Evolutionary conservation across 37 sponge, comb jelly and placozoan species (phyloP), one percentile per base, ranked within the genome.

Genomic region (Chondrilla cf. caribensis): DNA sequence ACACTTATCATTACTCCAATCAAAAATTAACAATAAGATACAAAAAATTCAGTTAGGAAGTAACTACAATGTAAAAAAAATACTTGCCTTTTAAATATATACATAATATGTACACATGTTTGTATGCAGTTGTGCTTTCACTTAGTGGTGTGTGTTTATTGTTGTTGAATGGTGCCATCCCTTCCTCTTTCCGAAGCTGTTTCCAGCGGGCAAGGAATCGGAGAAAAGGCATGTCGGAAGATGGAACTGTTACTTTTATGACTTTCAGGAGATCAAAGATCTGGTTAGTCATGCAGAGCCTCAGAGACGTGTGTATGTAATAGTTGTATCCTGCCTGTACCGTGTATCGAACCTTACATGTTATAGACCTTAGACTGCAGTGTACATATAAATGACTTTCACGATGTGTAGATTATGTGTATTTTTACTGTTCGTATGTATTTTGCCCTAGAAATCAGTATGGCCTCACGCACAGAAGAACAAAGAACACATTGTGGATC

Each of bases 221-320:
- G 57, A 54, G 70, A n/a, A 15, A 36, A 31, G 82, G 65, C 37
- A 35, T 25, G 68, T 88, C 18, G 81, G 67, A 33, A 72, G 26
- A 6, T 88, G 89, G 89, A 70, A 88, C 38, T 88, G 89, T 81
- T 88, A 81, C 65, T 88, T 77, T 70, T 88, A 58, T 54, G 65
- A 80, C 8, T 70, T 84, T 38, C 32, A 58, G 0, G 9, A 31
- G 0, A 26, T 19, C 2, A 26, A 37, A 11, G 80, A 84, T 44
- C 67, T 84, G 38, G 81, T 88, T 39, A 78, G 88, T 35, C 67
- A 25, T 73, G n/a, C n/a, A n/a, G 78, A 40, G 24, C 3, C 54
- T 41, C 24, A 38, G 2, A 26, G 43, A 38, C 40, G 42, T 41
- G 38, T n/a, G n/a, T n/a, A n/a, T n/a, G n/a, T n/a, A n/a, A n/a